Conservation (phyloP, 1,140 invertebrate genomes). For the Wasmannia auropunctata region DNA sequence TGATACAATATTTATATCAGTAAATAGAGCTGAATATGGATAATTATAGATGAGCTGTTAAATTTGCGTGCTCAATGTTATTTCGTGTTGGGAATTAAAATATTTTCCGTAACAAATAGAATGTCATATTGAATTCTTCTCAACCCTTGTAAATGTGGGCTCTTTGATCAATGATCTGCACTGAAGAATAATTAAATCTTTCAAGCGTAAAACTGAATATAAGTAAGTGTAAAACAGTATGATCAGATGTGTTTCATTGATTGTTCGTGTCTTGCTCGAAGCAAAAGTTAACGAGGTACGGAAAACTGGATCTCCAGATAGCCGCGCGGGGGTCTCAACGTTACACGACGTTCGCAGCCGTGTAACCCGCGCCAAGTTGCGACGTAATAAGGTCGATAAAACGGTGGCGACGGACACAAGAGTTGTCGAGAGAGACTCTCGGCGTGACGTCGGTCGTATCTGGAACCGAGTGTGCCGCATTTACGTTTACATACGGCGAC, state of each 20-base stretch:
- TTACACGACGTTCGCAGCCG: not conserved
- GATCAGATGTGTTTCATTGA: not conserved
- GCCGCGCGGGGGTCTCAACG: not conserved
- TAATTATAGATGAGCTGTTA: not conserved
- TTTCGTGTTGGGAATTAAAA: not conserved
- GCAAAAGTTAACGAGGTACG: not conserved
- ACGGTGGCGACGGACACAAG: slow-evolving; percentile 35
- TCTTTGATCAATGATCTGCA: not conserved
- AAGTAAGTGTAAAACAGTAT: not conserved
- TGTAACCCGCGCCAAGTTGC: slow-evolving; percentile 6
- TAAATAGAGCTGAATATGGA: not conserved
- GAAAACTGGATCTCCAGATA: not conserved
- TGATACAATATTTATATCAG: not conserved
- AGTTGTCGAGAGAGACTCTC: slow-evolving; percentile 45
- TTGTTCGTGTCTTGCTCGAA: not conserved
- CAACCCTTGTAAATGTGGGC: not conserved
- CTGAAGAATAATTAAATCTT: not conserved
- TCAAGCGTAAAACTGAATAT: not conserved
- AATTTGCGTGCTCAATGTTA: not conserved
- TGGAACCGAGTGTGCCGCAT: slow-evolving; percentile 6
- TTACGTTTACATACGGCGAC: slow-evolving; percentile 30
- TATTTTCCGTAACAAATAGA: not conserved
- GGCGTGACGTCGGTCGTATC: slow-evolving; percentile 30
- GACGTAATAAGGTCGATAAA: slow-evolving; percentile 72
- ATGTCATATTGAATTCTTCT: not conserved